These are phyloP conservation scores for Cotesia vestalis DNA, from an alignment of 1,140 invertebrate species.

Conservation along the genomic window DNA sequence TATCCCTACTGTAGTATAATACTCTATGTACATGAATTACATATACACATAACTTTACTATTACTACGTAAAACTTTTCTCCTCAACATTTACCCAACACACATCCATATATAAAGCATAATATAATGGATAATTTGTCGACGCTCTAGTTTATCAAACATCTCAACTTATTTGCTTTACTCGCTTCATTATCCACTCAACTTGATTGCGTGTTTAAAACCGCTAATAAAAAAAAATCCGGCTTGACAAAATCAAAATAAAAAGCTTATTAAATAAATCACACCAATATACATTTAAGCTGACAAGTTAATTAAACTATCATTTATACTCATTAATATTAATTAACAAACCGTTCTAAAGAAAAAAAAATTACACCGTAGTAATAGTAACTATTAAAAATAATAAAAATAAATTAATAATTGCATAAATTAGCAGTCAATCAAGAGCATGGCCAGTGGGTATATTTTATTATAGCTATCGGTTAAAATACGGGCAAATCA, in stretches of 20 bases:
- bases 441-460: not conserved
- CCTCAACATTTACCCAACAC: too few relatives aligned
- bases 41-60: too few relatives aligned
- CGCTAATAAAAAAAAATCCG: conserved; percentile 2
- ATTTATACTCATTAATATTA: conserved; percentile 2
- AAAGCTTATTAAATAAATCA: not conserved
- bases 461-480: not conserved
- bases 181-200: conserved; percentile 28
- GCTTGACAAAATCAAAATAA: not conserved
- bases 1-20: conserved; percentile 19
- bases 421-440: not conserved
- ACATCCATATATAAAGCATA: too few relatives aligned
- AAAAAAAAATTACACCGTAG: not conserved
- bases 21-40: not conserved
- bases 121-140: conserved; percentile 31
- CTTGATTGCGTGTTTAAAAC: conserved; percentile 21
- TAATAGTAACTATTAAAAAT: too few relatives aligned
- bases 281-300: not conserved
- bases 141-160: conserved; percentile 24
- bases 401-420: not conserved
- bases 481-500: not conserved
- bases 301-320: conserved; percentile 12
- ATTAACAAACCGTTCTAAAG: not conserved
- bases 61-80: too few relatives aligned
- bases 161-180: conserved; percentile 31